Base-by-base conservation (phyloP, 2,888 invertebrate genomes). In the Ashinkailepas kermadecensis region DNA sequence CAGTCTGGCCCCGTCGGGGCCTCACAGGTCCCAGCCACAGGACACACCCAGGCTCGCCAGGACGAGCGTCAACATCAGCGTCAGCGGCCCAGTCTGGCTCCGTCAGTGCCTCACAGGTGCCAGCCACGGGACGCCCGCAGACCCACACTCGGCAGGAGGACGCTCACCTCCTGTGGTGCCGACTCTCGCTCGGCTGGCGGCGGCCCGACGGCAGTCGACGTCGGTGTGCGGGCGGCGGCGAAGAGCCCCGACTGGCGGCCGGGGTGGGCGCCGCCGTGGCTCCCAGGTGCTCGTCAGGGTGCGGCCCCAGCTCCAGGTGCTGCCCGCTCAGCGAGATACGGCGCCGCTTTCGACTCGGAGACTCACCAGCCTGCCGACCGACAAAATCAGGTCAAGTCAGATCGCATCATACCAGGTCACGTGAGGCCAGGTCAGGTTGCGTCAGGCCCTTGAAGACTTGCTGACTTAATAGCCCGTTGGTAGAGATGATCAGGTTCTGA, bases 261-360 rank as follows among this genome's bases (percentile, higher is more conserved):
- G 74, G 54, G 39, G 74, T 56, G 0, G 74, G 54, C 74, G 74
- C 74, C 15, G 74, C 74, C 7, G 23, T 56, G 18, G 74, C 65
- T 9, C 9, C 74, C 74, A 23, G 79, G n/a, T 58, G 58, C 79
- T 58, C 23, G 23, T 79, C 58, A 23, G 58, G 57, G 56, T 23
- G 57, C 58, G 25, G 13, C 15, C 23, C 8, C 79, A 79, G 79
- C 59, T 74, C 79, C 57, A 79, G 58, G 58, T 58, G 58, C 58
- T 58, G 58, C 58, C 79, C 79, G 23, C 58, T 79, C 23, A 79
- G 23, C 25, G 79, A 79, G 79, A 79, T 79, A 0, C 79, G 79
- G 1, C 79, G 79, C 23, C 79, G 79, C 58, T 79, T 79, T 1
- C 79, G 58, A 21, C 79, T 59, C 23, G 79, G 58, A n/a, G 58